phyloP scores from a whole-genome alignment of 2,797 vertebrate genomes.

The Labeo calbasu region DNA sequence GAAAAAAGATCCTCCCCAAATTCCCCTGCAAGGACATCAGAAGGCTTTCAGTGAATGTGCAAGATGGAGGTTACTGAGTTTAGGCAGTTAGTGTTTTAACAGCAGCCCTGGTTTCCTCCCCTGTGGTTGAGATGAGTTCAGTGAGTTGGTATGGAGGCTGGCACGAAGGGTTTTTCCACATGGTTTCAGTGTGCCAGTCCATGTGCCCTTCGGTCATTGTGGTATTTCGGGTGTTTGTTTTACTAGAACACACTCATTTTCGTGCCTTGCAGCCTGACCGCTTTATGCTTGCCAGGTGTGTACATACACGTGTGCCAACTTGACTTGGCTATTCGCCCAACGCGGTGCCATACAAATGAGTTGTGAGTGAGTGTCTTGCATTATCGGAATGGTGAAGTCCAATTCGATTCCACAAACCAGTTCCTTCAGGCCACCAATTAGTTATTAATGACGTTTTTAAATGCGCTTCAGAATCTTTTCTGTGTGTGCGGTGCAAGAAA shows the following conservation, averaged over 20 bases:
- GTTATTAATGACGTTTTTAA: no score
- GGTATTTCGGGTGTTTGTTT: conserved; percentile 56
- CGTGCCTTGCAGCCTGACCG: conserved; percentile 36
- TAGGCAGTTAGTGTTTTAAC: conserved; percentile 46
- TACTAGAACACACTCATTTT: conserved; percentile 59
- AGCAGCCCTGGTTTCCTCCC: conserved; percentile 41
- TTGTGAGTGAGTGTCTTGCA: background rate
- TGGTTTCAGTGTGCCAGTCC: conserved; percentile 47
- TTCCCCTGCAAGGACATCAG: conserved; percentile 41
- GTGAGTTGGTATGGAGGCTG: conserved; percentile 51
- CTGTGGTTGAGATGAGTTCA: conserved; percentile 47
- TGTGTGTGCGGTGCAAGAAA: no score
- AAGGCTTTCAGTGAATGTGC: conserved; percentile 22
- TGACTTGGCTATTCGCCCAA: conserved; percentile 2
- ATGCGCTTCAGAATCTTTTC: no score
- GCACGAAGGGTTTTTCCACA: conserved; percentile 56
- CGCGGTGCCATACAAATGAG: background rate
- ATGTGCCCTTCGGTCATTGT: conserved; percentile 53
- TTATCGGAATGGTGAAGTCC: background rate
- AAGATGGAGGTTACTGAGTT: conserved; percentile 45
- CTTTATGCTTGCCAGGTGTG: conserved; percentile 25
- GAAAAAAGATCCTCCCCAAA: conserved; percentile 32
- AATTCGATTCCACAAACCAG: background rate
- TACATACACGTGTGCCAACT: background rate
- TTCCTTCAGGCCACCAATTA: no score